Evolutionary conservation across 1,140 invertebrate genomes (phyloP), one percentile per base, ranked within the genome.

Genomic region (Drosophila asahinai): DNA sequence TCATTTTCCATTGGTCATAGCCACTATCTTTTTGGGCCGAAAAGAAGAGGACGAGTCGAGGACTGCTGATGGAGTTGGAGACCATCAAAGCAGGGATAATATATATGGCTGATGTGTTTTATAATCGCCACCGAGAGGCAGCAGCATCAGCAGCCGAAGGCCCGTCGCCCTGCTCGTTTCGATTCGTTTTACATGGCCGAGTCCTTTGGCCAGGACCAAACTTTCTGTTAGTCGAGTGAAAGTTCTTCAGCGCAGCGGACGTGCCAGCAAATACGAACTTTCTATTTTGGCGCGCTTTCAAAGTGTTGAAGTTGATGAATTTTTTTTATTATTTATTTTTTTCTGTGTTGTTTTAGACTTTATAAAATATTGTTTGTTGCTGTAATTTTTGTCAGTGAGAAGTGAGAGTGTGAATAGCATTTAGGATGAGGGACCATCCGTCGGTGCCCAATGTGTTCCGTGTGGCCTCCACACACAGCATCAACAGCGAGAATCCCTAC

Each of bases 391-490:
- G 25, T 15, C 2, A 9, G 33, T 47, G 12, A 12, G 47, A 15
- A 9, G 33, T 47, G 12, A 15, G 47, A 15, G 61, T 30, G 36
- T 33, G 2, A 33, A 30, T 1, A 4, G 33, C 30, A 11, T 5
- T 12, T n/a, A 75, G 27, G 57, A 93, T 93, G 92, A 86, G 84
- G 57, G 86, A 92, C 66, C 81, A 93, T 92, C 90, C 80, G 3
- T 65, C 78, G 33, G 81, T 93, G 57, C 92, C 92, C 47, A 93
- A 92, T 92, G 92, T 93, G 12, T 93, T 93, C 62, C 92, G 92
- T 45, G 86, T 93, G 60, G 86, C 84, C 49, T 92, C 89, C 43
- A 75, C 91, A n/a, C 86, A 89, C 51, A 92, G 86, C 63, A 83
- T 92, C 30, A 87, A 92, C 43, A 92, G 75, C 59, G 81, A 74